Base-by-base conservation (phyloP, 2,888 invertebrate species). In the Pandemis cinnamomeana region DNA sequence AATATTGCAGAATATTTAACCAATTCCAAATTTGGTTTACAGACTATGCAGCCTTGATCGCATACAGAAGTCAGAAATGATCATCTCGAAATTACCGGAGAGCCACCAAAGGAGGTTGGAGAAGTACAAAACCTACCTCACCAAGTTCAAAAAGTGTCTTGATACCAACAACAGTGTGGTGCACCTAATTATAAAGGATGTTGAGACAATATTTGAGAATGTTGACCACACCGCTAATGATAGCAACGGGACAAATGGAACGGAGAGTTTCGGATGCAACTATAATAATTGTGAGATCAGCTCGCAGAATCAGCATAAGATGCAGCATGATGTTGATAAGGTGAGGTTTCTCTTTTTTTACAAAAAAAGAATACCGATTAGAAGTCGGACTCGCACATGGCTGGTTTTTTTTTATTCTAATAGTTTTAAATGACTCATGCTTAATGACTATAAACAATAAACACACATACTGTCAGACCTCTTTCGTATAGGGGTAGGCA, bases 181-280 rank as follows among this genome's bases (percentile, higher is more conserved):
- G 5, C 96, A 96, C 75, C 89, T 96, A 41, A 97, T 98, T 60
- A 95, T 97, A 61, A 95, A 96, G 85, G 96, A 98, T 87, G 97
- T 97, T n/a, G 96, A 97, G 66, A 95, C 95, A 51, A 97, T 98
- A 93, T 98, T 98, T 87, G 97, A 97, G 87, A 98, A 98, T 86
- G 96, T 96, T 0, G 92, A 92, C 60, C 92, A 90, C 58, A 87
- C 88, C 20, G 79, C 78, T 0, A 82, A 85, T 8, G 84, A 83
- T 0, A 82, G 78, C 0, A 82, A 78, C 0, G 84, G 83, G 75
- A 86, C 85, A 0, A 92, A 92, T 44, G 93, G 91, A 0, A 82
- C 86, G 0, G 91, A 92, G 75, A 91, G 86, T 55, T 90, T 91
- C 74, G 91, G 90, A 0, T 90, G 90, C 69, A 89, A 93, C 80